Conservation (phyloP, 2,888 invertebrate species). For the Globia sparganii region DNA sequence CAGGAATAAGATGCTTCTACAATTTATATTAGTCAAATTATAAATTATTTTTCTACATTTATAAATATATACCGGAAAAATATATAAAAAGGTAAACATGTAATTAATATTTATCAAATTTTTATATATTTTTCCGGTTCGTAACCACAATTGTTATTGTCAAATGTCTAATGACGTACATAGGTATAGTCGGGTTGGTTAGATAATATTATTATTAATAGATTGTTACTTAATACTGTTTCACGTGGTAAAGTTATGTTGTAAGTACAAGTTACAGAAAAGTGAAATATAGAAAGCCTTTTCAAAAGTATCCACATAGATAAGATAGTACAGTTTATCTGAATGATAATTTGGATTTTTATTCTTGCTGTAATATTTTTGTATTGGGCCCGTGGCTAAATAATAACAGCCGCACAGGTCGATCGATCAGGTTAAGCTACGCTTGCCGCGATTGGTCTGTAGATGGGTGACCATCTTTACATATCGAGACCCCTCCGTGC, state of each 20-base stretch:
- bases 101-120: too few relatives aligned
- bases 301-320: not conserved
- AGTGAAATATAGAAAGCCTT: not conserved
- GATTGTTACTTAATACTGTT: not conserved
- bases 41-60: slow-evolving; percentile 5
- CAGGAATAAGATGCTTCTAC: slow-evolving; percentile 10
- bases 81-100: too few relatives aligned
- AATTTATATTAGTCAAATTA: slow-evolving; percentile 11
- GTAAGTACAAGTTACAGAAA: not conserved
- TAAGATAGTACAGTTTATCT: not conserved
- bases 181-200: not conserved
- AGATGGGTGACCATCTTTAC: too few relatives aligned
- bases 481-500: too few relatives aligned
- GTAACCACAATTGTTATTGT: slow-evolving; percentile 15
- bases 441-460: too few relatives aligned
- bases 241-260: not conserved
- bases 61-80: too few relatives aligned
- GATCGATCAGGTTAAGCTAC: too few relatives aligned
- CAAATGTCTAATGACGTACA: slow-evolving; percentile 7
- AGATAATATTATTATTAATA: slow-evolving; percentile 8
- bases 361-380: not conserved
- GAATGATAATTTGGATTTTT: not conserved
- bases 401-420: too few relatives aligned
- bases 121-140: slow-evolving; percentile 5
- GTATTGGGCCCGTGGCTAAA: too few relatives aligned